Evolutionary conservation across 2,888 invertebrate species (phyloP).

Genomic region (Pterostichus niger): DNA sequence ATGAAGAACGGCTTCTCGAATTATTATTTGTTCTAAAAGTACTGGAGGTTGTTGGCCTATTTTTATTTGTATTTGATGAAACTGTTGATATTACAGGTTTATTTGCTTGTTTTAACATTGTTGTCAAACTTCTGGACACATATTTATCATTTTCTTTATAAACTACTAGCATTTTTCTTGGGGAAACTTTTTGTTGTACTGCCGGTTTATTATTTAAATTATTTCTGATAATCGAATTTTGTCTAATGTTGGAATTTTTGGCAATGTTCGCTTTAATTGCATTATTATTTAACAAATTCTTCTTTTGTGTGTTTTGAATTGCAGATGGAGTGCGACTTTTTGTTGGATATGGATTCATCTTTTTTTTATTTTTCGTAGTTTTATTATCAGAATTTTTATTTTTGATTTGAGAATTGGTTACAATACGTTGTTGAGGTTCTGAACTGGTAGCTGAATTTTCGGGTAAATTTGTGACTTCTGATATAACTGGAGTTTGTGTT

Average conservation of each 20-base stretch:
- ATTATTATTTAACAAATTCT: neutral
- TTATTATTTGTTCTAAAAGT: too few relatives aligned
- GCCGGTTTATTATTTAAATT: neutral
- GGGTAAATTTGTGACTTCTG: neutral
- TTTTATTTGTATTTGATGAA: too few relatives aligned
- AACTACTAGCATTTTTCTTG: slow-evolving; percentile 16
- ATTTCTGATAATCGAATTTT: neutral
- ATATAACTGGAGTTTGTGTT: too few relatives aligned
- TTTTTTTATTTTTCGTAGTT: neutral
- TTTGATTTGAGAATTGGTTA: too few relatives aligned
- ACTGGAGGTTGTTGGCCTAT: too few relatives aligned
- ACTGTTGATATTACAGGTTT: neutral
- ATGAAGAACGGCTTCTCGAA: too few relatives aligned
- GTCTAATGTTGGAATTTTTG: neutral
- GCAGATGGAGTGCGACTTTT: neutral
- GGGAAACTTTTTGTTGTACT: neutral
- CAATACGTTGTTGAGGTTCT: too few relatives aligned
- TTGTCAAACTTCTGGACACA: slow-evolving; percentile 7
- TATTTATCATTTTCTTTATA: slow-evolving; percentile 27
- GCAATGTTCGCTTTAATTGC: neutral
- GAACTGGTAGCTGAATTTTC: too few relatives aligned
- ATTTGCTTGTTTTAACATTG: slow-evolving; percentile 11
- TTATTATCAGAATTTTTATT: too few relatives aligned
- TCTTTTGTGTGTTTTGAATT: neutral
- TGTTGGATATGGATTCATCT: neutral